Conservation (phyloP, 2,888 invertebrate genomes). For the Andrena trimmerana region DNA sequence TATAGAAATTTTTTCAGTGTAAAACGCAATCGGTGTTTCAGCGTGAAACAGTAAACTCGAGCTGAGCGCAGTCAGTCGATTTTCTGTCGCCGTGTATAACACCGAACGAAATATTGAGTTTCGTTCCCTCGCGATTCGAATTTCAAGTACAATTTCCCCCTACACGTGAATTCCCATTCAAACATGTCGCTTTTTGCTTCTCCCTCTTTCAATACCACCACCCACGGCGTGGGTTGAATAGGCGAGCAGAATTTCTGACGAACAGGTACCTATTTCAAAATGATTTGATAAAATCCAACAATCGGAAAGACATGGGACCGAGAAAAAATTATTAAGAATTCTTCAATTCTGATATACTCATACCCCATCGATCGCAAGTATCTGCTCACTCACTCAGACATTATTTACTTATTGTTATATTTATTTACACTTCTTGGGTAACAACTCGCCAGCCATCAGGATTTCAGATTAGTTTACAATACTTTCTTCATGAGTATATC, state of each 20-base stretch:
- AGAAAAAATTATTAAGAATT: not conserved
- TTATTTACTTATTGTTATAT: not conserved
- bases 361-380: not conserved
- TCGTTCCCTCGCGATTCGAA: slow-evolving; percentile 9
- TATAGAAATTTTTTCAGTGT: too few relatives aligned
- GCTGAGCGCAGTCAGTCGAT: slow-evolving; percentile 4
- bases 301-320: too few relatives aligned
- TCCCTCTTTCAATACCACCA: not conserved
- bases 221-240: not conserved
- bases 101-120: not conserved
- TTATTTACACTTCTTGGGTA: too few relatives aligned
- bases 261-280: not conserved
- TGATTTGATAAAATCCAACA: not conserved
- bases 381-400: not conserved
- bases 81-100: slow-evolving; percentile 5
- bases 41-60: not conserved
- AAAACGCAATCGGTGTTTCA: not conserved
- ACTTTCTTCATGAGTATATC: too few relatives aligned
- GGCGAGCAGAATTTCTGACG: slow-evolving; percentile 6
- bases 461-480: too few relatives aligned
- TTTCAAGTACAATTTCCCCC: slow-evolving; percentile 26
- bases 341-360: too few relatives aligned
- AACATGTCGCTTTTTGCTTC: not conserved
- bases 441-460: too few relatives aligned
- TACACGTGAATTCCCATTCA: slow-evolving; percentile 15